Percentiles rank a stretch among this genome's conserved stretches.
Conservation (phyloP, 30 jellyfish, hydroid and myxozoan species). For the Turritopsis rubra region DNA sequence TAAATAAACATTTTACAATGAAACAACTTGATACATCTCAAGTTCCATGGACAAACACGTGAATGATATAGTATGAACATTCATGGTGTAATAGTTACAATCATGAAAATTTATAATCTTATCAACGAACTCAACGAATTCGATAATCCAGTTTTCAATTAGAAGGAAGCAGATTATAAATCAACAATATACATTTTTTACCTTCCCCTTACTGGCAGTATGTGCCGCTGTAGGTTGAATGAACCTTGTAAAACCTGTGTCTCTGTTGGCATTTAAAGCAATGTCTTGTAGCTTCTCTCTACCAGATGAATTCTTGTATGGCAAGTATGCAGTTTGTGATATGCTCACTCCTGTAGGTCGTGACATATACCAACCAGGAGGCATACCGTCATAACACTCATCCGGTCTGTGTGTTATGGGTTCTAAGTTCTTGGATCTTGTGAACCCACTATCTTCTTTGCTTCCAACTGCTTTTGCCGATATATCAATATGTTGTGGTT, state of each 20-base stretch:
- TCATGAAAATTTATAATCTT: too few species aligned
- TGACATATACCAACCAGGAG: conserved; percentile 38
- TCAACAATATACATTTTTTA: too few species aligned
- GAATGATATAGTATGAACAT: too few species aligned
- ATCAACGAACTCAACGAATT: conserved; percentile 52
- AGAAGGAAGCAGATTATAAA: too few species aligned
- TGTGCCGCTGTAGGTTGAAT: conserved; percentile 59
- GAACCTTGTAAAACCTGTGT: conserved; percentile 60
- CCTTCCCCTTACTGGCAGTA: conserved; percentile 6
- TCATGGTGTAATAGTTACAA: too few species aligned
- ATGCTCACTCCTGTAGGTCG: conserved; percentile 59
- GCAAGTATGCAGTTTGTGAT: conserved; percentile 39
- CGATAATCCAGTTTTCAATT: conserved; percentile 54
- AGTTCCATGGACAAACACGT: too few species aligned
- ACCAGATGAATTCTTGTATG: conserved; percentile 12
- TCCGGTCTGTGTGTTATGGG: conserved; percentile 58
- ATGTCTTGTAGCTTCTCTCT: not conserved
- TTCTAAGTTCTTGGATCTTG: conserved; percentile 52
- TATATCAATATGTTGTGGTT: conserved; percentile 24
- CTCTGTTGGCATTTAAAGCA: conserved; percentile 46
- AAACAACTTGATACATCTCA: too few species aligned
- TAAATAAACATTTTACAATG: too few species aligned
- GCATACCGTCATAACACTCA: conserved; percentile 37
- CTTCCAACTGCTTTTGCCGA: conserved; percentile 41
- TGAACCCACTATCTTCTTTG: conserved; percentile 45